Base-by-base conservation (phyloP, 2,888 invertebrate genomes). In the Cantharis lateralis region DNA sequence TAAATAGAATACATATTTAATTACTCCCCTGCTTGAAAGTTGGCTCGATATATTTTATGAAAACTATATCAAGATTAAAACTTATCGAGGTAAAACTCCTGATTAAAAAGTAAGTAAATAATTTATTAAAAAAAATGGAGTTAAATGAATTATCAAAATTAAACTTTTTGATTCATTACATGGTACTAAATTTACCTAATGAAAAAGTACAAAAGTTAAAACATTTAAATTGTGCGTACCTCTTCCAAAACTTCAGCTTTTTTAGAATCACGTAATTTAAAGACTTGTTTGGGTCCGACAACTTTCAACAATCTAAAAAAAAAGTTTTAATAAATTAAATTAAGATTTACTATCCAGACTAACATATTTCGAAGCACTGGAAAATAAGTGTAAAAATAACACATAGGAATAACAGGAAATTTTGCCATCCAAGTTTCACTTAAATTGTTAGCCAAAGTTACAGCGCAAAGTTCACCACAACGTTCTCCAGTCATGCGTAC, bases 401-500 rank as follows among this genome's bases (percentile, higher is more conserved):
- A 85, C 48, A 92, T 79, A 0, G 90, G 85, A 64, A 94, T 89
- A 0, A 92, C 85, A 0, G 94, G 94, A 78, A 93, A 92, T 3
- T 90, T 81, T 1, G 91, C 91, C 81, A 94, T 93, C 95, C 95
- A 96, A 0, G 91, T 91, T 87, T 95, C 92, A 66, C 86, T 84
- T 69, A 90, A 83, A 86, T 91, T 89, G 84, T 93, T 93, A 10
- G 91, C 91, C 66, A 93, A 84, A 1, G 91, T 90, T 7, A 92
- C 84, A 0, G 91, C 91, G 85, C 91, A 91, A 5, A 93, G 84
- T 74, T 90, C 85, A 0, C 90, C 91, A 82, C 93, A 93, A 68
- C 93, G 88, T 83, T 91, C 90, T 0, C 89, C 89, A 5, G 90
- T 89, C 86, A 93, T 86, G 82, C 92, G 89, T 72, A 86, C 88